phyloP scores from a whole-genome alignment of 2,888 invertebrate genomes.

The Ichneumon xanthorius region DNA sequence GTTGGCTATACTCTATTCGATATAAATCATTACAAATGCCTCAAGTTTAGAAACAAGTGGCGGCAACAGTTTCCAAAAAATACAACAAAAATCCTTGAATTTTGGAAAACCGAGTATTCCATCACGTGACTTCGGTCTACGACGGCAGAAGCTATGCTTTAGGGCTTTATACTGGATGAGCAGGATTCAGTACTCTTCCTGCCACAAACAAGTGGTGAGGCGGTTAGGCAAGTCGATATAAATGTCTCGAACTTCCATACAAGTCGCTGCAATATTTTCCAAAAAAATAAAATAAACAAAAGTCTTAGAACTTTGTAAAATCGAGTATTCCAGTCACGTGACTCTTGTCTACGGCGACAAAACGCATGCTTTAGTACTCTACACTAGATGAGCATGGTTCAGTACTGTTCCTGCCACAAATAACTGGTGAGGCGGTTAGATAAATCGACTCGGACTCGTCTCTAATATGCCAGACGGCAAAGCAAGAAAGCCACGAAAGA shows the following conservation, averaged over 20 bases:
- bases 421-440: conserved; percentile 13
- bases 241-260: too few relatives aligned
- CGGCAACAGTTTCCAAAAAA: too few relatives aligned
- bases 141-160: background rate
- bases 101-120: background rate
- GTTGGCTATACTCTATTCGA: background rate
- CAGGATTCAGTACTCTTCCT: background rate
- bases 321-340: background rate
- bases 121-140: background rate
- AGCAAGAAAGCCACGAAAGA: conserved; percentile 32
- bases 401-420: background rate
- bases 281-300: too few relatives aligned
- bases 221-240: background rate
- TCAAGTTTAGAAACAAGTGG: too few relatives aligned
- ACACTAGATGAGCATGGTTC: background rate
- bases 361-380: background rate
- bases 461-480: conserved; percentile 4
- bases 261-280: too few relatives aligned
- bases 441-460: conserved; percentile 4
- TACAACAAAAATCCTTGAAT: background rate
- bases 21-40: background rate
- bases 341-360: background rate
- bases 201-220: background rate
- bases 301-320: background rate
- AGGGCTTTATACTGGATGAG: background rate